Evolutionary conservation across 1,140 invertebrate genomes (phyloP).

Genomic region (Spodoptera litura): DNA sequence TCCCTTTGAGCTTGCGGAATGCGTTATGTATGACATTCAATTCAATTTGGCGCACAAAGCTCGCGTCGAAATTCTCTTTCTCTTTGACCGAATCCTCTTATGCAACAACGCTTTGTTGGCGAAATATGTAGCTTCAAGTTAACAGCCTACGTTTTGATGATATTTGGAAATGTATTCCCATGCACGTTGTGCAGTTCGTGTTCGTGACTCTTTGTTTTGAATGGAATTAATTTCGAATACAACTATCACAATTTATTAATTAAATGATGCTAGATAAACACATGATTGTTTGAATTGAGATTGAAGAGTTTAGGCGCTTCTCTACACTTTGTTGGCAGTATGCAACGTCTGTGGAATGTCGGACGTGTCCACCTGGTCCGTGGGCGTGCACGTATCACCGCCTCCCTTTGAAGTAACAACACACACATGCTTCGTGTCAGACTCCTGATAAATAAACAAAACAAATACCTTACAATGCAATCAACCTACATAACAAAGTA

Average conservation of each 20-base stretch:
- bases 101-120: constrained; percentile 78
- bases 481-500: constrained; percentile 57
- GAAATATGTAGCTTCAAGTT: constrained; percentile 57
- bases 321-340: constrained; percentile 66
- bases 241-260: not conserved
- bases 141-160: constrained; percentile 34
- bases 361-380: constrained; percentile 73
- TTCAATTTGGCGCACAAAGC: constrained; percentile 82
- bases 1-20: constrained; percentile 82
- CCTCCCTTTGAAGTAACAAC: constrained; percentile 60
- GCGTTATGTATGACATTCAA: constrained; percentile 82
- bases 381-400: constrained; percentile 63
- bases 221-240: not conserved
- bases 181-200: constrained; percentile 5
- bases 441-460: constrained; percentile 54
- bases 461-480: constrained; percentile 54
- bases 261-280: not conserved
- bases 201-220: not conserved
- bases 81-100: constrained; percentile 80
- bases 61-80: constrained; percentile 80
- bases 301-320: constrained; percentile 21
- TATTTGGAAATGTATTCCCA: constrained; percentile 20
- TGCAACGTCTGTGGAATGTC: constrained; percentile 63
- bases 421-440: constrained; percentile 47
- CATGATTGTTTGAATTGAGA: not conserved